Percentiles rank a stretch among this genome's conserved stretches.
These are phyloP conservation scores for Drosophila paulistorum DNA, from an alignment of 1,140 invertebrate genomes.

Conservation along the genomic window DNA sequence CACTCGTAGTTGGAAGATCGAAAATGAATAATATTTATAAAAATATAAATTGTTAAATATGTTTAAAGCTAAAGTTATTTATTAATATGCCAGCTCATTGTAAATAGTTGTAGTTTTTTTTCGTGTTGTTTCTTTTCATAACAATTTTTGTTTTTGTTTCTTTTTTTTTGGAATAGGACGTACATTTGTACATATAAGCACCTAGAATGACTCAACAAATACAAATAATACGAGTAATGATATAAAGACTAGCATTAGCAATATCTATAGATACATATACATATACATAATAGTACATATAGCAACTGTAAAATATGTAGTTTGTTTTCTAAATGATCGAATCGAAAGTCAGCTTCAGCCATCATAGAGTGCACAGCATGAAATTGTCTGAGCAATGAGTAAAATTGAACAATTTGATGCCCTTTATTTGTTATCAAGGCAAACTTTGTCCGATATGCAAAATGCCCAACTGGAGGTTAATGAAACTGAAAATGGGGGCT, in stretches of 20 bases:
- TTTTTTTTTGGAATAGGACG: constrained; percentile 4
- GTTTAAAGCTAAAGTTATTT: background rate
- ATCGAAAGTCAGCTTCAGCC: background rate
- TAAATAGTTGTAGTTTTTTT: background rate
- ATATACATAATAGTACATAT: constrained; percentile 21
- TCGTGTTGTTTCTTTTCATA: background rate
- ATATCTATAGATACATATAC: too few species aligned
- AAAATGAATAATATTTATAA: background rate
- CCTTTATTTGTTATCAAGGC: too few species aligned
- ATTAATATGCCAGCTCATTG: background rate
- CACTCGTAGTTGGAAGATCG: background rate
- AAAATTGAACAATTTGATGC: too few species aligned
- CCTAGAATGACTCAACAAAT: constrained; percentile 9
- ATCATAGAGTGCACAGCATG: background rate
- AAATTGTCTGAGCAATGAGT: too few species aligned
- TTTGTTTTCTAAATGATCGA: background rate
- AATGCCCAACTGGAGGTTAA: too few species aligned
- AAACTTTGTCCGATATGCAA: too few species aligned
- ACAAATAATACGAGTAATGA: background rate
- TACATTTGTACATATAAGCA: constrained; percentile 16
- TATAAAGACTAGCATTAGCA: constrained; percentile 6
- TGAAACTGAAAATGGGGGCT: too few species aligned
- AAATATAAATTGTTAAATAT: constrained; percentile 9
- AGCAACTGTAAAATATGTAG: constrained; percentile 11
- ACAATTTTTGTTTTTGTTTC: background rate